Evolutionary conservation across 2,888 invertebrate genomes (phyloP).

Genomic region (Drosophila paramelanica): DNA sequence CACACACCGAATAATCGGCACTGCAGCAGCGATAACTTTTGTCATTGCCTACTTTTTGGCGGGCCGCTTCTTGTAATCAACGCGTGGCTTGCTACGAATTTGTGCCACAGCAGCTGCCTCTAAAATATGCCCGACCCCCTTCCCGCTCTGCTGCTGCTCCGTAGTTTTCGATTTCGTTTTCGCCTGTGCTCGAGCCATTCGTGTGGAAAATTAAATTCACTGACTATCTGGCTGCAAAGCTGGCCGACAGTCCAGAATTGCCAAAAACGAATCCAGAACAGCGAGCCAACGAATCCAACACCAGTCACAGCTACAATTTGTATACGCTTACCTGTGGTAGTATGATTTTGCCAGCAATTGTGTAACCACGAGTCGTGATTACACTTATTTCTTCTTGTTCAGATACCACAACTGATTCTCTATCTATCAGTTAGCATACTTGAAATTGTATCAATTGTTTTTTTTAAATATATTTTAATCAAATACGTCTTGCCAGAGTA

Average conservation of each 20-base stretch:
- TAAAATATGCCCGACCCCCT: not conserved
- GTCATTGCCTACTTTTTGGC: slow-evolving; percentile 62
- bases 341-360: not conserved
- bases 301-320: slow-evolving; percentile 1
- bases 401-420: too few species aligned
- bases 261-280: slow-evolving; percentile 3
- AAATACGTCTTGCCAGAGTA: too few species aligned
- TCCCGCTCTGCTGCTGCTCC: not conserved
- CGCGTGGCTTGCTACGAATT: slow-evolving; percentile 41
- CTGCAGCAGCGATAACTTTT: slow-evolving; percentile 43
- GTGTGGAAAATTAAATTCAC: slow-evolving; percentile 79
- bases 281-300: slow-evolving; percentile 1
- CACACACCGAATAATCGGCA: slow-evolving; percentile 38
- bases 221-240: slow-evolving; percentile 45
- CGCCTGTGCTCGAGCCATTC: slow-evolving; percentile 60
- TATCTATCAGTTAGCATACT: too few species aligned
- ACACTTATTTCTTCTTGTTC: not conserved
- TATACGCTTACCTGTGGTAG: not conserved
- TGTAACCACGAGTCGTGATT: too few species aligned
- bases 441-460: too few species aligned
- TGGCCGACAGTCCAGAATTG: slow-evolving; percentile 12
- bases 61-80: slow-evolving; percentile 58
- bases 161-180: slow-evolving; percentile 58
- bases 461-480: too few species aligned
- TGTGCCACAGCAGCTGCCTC: slow-evolving; percentile 27